phyloP scores from a whole-genome alignment of 1,140 invertebrate genomes.

The Andrena cerasifolii region DNA sequence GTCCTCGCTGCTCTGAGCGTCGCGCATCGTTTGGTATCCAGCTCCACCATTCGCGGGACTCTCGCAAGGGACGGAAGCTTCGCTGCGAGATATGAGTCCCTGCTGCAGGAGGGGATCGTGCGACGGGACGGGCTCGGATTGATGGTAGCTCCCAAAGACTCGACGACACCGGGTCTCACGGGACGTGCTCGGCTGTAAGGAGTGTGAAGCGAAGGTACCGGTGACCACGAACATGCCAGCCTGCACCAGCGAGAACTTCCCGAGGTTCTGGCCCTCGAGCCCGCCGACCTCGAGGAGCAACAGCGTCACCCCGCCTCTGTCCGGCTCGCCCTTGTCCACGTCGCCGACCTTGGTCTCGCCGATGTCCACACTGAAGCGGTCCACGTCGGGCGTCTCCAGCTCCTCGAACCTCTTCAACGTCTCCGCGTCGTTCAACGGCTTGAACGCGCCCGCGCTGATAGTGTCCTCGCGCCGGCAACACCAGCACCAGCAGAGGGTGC shows the following conservation, averaged over 20 bases:
- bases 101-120: conserved; percentile 1
- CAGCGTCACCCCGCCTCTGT: conserved; percentile 83
- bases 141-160: background rate
- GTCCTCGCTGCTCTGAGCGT: too few relatives aligned
- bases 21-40: too few relatives aligned
- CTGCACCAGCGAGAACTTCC: conserved; percentile 85
- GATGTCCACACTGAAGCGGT: conserved; percentile 81
- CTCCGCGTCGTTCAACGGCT: conserved; percentile 71
- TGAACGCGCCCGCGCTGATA: conserved; percentile 82
- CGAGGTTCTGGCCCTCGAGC: conserved; percentile 80
- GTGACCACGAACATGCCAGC: conserved; percentile 84
- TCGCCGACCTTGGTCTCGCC: conserved; percentile 83
- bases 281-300: conserved; percentile 81
- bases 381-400: conserved; percentile 81
- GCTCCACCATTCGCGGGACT: background rate
- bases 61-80: background rate
- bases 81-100: conserved; percentile 29
- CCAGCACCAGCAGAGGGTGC: conserved; percentile 63
- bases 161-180: background rate
- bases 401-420: conserved; percentile 64
- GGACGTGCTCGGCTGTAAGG: background rate
- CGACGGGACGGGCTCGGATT: background rate
- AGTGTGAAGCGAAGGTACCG: background rate
- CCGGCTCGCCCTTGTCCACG: conserved; percentile 84
- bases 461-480: conserved; percentile 75